phyloP scores from a whole-genome alignment of 2,113 vertebrate species.

The Rhabdornis inornatus region DNA sequence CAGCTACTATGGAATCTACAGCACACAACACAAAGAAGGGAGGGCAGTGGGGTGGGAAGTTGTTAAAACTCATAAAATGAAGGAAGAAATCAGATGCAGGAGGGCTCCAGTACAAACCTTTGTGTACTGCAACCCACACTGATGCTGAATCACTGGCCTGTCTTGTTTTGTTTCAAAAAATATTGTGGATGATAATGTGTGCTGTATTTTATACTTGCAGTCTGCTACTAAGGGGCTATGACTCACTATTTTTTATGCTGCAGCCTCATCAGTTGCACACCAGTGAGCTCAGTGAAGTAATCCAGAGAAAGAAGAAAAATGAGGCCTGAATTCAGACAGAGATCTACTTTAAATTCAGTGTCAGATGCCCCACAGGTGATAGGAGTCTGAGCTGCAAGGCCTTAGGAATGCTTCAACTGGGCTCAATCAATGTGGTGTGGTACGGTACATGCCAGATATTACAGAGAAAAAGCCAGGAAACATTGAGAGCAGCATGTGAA shows the following conservation, averaged over 20 bases:
- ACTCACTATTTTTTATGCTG: slow-evolving; percentile 18
- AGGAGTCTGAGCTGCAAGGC: not conserved
- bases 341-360: not conserved
- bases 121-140: not conserved
- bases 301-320: not conserved
- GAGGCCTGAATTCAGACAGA: not conserved
- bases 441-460: not conserved
- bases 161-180: not conserved
- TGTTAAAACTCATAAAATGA: not conserved
- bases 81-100: not conserved
- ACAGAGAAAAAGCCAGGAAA: not conserved
- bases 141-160: slow-evolving; percentile 37
- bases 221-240: not conserved
- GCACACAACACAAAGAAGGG: not conserved
- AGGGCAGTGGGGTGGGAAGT: rapidly evolving
- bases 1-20: not conserved
- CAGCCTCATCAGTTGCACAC: not conserved
- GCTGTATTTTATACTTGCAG: not conserved
- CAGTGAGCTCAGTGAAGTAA: not conserved
- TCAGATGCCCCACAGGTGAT: not conserved
- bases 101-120: not conserved
- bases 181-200: not conserved
- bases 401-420: not conserved
- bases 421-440: not conserved
- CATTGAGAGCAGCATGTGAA: not conserved